Evolutionary conservation across 2,113 vertebrate genomes (phyloP).

Genomic region (Patagioenas fasciata): DNA sequence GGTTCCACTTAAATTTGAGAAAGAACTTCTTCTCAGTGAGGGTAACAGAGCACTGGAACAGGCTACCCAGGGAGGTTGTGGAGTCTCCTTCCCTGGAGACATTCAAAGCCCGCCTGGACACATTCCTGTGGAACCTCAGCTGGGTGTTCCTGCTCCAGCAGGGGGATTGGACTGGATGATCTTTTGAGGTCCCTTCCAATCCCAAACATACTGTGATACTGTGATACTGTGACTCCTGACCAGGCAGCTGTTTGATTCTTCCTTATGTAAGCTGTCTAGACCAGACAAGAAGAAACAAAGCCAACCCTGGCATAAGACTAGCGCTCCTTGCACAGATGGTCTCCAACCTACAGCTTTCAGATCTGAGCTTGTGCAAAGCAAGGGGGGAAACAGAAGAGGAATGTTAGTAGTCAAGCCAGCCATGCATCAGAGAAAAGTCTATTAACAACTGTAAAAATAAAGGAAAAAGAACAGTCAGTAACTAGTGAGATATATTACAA

Average conservation of each 20-base stretch:
- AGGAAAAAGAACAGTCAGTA: constrained; percentile 1
- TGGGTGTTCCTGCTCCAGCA: no score
- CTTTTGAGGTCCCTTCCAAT: no score
- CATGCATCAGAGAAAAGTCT: not conserved
- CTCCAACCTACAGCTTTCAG: not conserved
- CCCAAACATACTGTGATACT: no score
- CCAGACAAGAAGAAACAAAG: not conserved
- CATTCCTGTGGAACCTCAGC: no score
- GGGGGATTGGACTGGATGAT: no score
- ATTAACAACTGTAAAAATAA: not conserved
- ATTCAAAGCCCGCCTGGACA: no score
- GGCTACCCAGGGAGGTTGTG: no score
- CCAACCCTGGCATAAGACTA: not conserved
- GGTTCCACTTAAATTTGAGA: no score
- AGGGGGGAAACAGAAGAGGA: not conserved
- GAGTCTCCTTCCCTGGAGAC: no score
- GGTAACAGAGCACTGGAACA: no score
- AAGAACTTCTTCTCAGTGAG: no score
- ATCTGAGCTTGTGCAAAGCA: not conserved
- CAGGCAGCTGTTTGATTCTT: not conserved
- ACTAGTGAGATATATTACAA: not conserved
- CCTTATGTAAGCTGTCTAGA: not conserved
- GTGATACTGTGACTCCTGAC: not conserved
- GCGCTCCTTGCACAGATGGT: not conserved
- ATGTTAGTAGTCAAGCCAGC: not conserved